Conservation (phyloP, 2,113 vertebrate genomes). For the Chinchilla lanigera region DNA sequence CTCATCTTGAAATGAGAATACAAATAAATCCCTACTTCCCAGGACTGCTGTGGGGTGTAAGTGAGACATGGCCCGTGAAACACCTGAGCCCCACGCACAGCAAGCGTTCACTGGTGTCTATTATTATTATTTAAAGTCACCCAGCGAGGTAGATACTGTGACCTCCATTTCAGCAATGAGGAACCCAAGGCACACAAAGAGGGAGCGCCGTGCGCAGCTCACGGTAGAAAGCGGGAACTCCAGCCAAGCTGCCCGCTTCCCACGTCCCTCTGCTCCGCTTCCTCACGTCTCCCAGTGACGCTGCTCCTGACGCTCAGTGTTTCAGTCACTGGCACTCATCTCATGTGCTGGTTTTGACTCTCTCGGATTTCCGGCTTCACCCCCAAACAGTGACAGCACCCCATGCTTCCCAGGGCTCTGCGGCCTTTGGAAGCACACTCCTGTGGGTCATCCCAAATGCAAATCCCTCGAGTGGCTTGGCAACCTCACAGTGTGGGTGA, state of each 20-base stretch:
- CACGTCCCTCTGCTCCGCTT: rapidly evolving
- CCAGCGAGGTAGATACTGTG: background rate
- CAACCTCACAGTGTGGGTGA: background rate
- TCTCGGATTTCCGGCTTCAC: background rate
- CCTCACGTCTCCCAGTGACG: background rate
- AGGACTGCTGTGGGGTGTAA: background rate
- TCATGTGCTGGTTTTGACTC: background rate
- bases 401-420: background rate
- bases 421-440: background rate
- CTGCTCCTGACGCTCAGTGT: background rate
- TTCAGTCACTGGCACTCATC: rapidly evolving
- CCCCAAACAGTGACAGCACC: rapidly evolving
- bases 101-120: background rate
- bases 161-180: background rate
- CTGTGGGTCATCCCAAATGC: background rate
- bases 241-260: background rate
- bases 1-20: background rate
- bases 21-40: background rate
- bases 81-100: background rate
- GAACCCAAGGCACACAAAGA: background rate
- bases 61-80: background rate
- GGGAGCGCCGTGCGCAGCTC: background rate
- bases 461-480: background rate
- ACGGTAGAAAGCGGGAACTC: rapidly evolving
- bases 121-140: background rate